Conservation (phyloP, 92 coral and sea anemone genomes). For the Epizoanthus illoricatus region DNA sequence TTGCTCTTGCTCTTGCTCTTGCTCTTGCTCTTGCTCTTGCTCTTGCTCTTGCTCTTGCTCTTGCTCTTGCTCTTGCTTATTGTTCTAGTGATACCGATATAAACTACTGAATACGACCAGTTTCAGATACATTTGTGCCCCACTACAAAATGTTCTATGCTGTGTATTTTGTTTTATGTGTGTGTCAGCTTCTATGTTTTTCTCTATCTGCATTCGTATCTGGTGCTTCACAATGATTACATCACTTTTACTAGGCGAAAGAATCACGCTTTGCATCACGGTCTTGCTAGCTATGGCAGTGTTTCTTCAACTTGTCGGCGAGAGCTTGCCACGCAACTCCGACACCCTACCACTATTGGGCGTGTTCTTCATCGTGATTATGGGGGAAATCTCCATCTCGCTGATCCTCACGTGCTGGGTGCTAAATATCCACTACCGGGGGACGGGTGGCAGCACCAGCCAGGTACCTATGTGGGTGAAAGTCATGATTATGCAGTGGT, state of each 20-base stretch:
- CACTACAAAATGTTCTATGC: too few species aligned
- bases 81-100: too few species aligned
- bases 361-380: slow-evolving; percentile 86
- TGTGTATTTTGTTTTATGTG: too few species aligned
- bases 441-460: slow-evolving; percentile 68
- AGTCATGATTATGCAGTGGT: slow-evolving; percentile 78
- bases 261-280: slow-evolving; percentile 91
- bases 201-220: too few species aligned
- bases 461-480: slow-evolving; percentile 87
- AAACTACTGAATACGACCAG: too few species aligned
- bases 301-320: slow-evolving; percentile 91
- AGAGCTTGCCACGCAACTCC: slow-evolving; percentile 90
- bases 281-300: slow-evolving; percentile 97
- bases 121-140: too few species aligned
- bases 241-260: slow-evolving; percentile 46
- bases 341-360: slow-evolving; percentile 89
- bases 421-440: slow-evolving; percentile 87
- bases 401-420: slow-evolving; percentile 95
- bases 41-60: too few species aligned
- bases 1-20: too few species aligned
- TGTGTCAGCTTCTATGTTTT: too few species aligned
- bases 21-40: too few species aligned
- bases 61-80: too few species aligned
- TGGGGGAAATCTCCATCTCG: slow-evolving; percentile 93
- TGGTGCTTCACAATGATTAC: too few species aligned